Evolutionary conservation across 2,888 invertebrate species (phyloP).

Genomic region (Conistra vaccinii): DNA sequence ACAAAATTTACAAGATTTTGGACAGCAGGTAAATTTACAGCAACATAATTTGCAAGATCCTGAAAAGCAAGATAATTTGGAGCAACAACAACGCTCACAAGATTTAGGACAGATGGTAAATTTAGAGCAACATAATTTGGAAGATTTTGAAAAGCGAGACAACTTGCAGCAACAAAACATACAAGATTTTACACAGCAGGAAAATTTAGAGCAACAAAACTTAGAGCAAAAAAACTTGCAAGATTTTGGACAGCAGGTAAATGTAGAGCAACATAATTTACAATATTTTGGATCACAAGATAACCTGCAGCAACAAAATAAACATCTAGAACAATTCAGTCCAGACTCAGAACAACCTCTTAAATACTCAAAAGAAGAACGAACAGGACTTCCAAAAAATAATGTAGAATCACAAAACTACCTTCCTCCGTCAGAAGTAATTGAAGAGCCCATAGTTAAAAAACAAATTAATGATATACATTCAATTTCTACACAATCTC

Average conservation of each 20-base stretch:
- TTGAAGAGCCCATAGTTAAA: conserved; percentile 35
- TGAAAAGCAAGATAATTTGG: neutral
- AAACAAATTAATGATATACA: conserved; percentile 39
- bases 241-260: conserved; percentile 10
- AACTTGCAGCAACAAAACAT: conserved; percentile 24
- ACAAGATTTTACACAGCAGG: conserved; percentile 18
- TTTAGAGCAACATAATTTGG: conserved; percentile 26
- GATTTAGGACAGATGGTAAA: conserved; percentile 6
- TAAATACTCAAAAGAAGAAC: conserved; percentile 37
- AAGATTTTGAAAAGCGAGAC: conserved; percentile 13
- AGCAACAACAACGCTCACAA: conserved; percentile 32
- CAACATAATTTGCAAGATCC: conserved; percentile 28
- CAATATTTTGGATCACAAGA: conserved; percentile 15
- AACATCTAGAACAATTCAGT: conserved; percentile 48
- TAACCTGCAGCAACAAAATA: conserved; percentile 44
- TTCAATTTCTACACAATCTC: conserved; percentile 18
- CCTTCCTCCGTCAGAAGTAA: conserved; percentile 17
- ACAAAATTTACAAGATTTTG: conserved; percentile 16
- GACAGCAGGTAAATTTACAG: neutral
- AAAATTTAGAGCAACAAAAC: conserved; percentile 51
- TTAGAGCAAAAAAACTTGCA: conserved; percentile 27
- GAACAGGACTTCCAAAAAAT: conserved; percentile 27
- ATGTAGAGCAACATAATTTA: conserved; percentile 28
- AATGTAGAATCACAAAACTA: conserved; percentile 8
- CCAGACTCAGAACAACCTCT: conserved; percentile 23